Evolutionary conservation across 2,888 invertebrate species (phyloP).

Genomic region (Melieria crassipennis): DNA sequence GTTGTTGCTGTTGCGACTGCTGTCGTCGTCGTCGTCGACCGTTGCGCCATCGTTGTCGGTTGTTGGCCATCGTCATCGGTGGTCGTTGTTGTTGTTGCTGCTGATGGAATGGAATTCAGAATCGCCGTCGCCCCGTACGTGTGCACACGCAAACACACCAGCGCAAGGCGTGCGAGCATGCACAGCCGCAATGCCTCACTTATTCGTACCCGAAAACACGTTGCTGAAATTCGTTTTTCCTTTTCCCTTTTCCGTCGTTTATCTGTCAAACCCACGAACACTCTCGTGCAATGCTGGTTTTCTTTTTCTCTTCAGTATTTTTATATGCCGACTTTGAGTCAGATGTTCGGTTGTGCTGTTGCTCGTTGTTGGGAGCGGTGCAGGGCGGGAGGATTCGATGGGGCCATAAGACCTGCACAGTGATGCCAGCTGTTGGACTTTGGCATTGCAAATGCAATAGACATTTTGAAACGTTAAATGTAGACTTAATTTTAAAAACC

Average conservation of each 20-base stretch:
- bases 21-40: neutral
- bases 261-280: neutral
- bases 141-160: neutral
- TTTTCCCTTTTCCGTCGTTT: neutral
- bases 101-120: constrained; percentile 21
- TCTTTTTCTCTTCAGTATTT: neutral
- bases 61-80: neutral
- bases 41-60: neutral
- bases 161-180: no score
- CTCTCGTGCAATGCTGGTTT: neutral
- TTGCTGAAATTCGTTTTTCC: constrained; percentile 21
- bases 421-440: no score
- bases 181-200: constrained; percentile 9
- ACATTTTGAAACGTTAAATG: no score
- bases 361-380: neutral
- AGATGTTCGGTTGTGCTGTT: neutral
- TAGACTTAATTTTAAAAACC: no score
- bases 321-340: constrained; percentile 7
- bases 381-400: no score
- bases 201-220: constrained; percentile 17
- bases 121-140: neutral
- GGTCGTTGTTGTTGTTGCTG: constrained; percentile 1
- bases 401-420: no score
- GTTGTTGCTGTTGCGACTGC: neutral
- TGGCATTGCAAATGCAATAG: no score